Conservation (phyloP, 2,797 vertebrate genomes). For the Selene dorsalis region DNA sequence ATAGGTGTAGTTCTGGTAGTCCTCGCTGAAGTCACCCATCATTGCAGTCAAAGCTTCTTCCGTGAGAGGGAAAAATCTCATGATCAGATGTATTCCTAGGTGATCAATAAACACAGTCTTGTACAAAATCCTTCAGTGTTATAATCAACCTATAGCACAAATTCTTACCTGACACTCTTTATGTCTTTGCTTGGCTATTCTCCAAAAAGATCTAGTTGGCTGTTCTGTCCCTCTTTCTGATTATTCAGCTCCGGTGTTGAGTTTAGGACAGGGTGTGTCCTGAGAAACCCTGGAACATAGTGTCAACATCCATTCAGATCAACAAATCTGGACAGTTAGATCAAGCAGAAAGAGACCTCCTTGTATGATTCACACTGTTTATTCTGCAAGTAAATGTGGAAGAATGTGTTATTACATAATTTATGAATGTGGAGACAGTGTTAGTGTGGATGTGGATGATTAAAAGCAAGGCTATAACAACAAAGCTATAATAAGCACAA, state of each 20-base stretch:
- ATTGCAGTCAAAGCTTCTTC: conserved; percentile 49
- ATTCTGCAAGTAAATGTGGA: conserved; percentile 13
- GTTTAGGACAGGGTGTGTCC: conserved; percentile 65
- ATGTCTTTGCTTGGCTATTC: conserved; percentile 18
- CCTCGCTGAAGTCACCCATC: conserved; percentile 64
- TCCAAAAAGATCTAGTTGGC: conserved; percentile 27
- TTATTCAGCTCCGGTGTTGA: conserved; percentile 56
- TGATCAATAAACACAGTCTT: neutral
- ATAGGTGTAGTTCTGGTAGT: conserved; percentile 81
- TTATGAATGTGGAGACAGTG: neutral
- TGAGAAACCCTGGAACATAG: conserved; percentile 62
- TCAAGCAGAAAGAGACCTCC: conserved; percentile 5
- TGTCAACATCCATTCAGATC: conserved; percentile 58
- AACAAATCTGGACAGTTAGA: conserved; percentile 35
- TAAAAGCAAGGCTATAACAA: neutral
- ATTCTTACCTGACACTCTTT: conserved; percentile 45
- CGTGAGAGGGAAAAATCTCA: conserved; percentile 31
- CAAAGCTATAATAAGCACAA: neutral
- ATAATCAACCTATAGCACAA: neutral
- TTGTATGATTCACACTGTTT: conserved; percentile 38
- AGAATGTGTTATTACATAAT: conserved; percentile 7
- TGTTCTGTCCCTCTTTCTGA: conserved; percentile 5
- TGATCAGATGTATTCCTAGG: conserved; percentile 24
- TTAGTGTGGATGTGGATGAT: neutral
- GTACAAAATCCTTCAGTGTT: neutral